Base-by-base conservation (phyloP, 2,113 vertebrate species). In the Elanus axillaris region DNA sequence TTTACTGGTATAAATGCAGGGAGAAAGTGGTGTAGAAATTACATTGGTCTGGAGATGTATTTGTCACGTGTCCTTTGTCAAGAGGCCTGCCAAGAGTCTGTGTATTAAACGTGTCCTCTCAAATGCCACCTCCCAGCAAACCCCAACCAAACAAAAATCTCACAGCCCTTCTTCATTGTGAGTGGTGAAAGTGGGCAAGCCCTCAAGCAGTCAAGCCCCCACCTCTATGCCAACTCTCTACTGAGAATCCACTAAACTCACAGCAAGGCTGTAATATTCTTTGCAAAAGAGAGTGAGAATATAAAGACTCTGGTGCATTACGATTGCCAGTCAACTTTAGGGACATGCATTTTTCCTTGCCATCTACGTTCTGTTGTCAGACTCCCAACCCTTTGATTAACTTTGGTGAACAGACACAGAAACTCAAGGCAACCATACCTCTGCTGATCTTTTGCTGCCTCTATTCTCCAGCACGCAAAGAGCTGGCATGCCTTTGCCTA, bases 301-400 rank as follows among this genome's bases (percentile, higher is more conserved):
- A 40, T 9, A 40, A 69, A 64, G n/a, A 22, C 29, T n/a, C 40
- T 0, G 2, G 58, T 13, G 32, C 16, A 3, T 13, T 27, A 42
- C 1, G 2, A 52, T 13, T 48, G 13, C 42, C 50, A 50, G 58
- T 45, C 16, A 59, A 31, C 21, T 71, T 80, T 56, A 58, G 25
- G n/a, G 62, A 43, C 34, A 6, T 0, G 0, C 1, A 0, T 18
- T 80, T 66, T 85, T 17, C 68, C 63, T n/a, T 59, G n/a, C 47
- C 32, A 48, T 62, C 36, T 72, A 10, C 8, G 13, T 13, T 66
- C 45, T 14, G 9, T 34, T 34, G 29, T 74, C 81, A 90, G 15
- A 40, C 8, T 64, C 36, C n/a, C 62, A 59, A 59, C 13, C 47
- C 16, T 52, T 38, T 10, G 66, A 73, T 31, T 45, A 34, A 34